Evolutionary conservation across 2,888 invertebrate species (phyloP).

Genomic region (Spicauda simplicius): DNA sequence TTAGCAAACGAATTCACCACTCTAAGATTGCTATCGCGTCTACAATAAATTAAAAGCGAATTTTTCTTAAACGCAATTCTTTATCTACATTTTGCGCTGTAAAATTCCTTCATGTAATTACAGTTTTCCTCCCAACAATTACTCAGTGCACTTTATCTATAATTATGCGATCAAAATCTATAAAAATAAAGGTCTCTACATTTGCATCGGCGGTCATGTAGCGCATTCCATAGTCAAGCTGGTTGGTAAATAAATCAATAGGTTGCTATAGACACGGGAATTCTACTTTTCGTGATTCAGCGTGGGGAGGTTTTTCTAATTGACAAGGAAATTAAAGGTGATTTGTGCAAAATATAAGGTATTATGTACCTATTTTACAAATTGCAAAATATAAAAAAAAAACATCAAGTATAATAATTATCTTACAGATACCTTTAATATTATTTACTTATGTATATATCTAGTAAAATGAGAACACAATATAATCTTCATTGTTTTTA

Average conservation of each 20-base stretch:
- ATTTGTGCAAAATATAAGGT: too few relatives aligned
- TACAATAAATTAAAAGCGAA: slow-evolving; percentile 25
- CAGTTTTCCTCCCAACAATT: slow-evolving; percentile 35
- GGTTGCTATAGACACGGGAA: slow-evolving; percentile 48
- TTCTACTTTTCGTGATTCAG: not conserved
- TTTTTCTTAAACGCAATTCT: slow-evolving; percentile 19
- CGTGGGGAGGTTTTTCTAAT: not conserved
- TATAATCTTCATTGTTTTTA: too few relatives aligned
- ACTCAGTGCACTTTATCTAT: slow-evolving; percentile 36
- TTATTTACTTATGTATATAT: too few relatives aligned
- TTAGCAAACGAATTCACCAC: not conserved
- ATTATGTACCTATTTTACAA: too few relatives aligned
- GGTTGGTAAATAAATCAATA: slow-evolving; percentile 41
- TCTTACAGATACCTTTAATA: too few relatives aligned
- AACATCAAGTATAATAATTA: too few relatives aligned
- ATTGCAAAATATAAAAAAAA: too few relatives aligned
- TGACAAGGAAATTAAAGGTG: too few relatives aligned
- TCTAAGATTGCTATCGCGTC: slow-evolving; percentile 14
- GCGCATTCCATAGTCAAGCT: slow-evolving; percentile 24
- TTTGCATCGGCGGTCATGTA: slow-evolving; percentile 31
- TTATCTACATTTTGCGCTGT: slow-evolving; percentile 26
- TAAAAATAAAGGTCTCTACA: slow-evolving; percentile 28
- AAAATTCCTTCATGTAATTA: slow-evolving; percentile 31
- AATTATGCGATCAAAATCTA: slow-evolving; percentile 38
- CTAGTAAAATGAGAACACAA: too few relatives aligned